These are phyloP conservation scores for Tokudaia muenninki DNA, from an alignment of 2,797 vertebrate species.

Conservation along the genomic window DNA sequence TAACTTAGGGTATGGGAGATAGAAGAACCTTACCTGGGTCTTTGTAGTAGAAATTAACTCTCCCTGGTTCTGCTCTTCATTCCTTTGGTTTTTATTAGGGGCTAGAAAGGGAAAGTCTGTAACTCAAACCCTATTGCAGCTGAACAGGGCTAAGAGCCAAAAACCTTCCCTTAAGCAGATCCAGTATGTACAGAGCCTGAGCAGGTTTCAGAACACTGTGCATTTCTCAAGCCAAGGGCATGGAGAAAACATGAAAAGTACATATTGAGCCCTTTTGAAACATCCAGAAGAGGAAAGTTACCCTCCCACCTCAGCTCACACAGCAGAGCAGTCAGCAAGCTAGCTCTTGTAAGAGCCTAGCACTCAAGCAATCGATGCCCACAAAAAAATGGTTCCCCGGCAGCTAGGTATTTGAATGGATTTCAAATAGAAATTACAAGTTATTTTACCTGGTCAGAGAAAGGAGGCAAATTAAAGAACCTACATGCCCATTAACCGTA, in stretches of 20 bases:
- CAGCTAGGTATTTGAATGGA: conserved; percentile 60
- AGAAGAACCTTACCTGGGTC: conserved; percentile 57
- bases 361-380: conserved; percentile 23
- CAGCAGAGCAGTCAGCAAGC: conserved; percentile 52
- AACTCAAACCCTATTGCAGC: conserved; percentile 73
- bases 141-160: conserved; percentile 77
- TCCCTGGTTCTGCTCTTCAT: conserved; percentile 67
- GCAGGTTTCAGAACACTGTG: conserved; percentile 69
- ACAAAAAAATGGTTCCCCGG: conserved; percentile 5
- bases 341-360: conserved; percentile 47
- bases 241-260: conserved; percentile 68
- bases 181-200: conserved; percentile 59
- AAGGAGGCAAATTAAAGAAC: conserved; percentile 61
- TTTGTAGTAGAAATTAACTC: conserved; percentile 77
- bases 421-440: conserved; percentile 68
- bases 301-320: not conserved
- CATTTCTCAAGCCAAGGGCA: conserved; percentile 72
- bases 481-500: conserved; percentile 10
- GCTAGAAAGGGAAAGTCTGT: conserved; percentile 65
- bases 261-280: conserved; percentile 53
- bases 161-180: conserved; percentile 74
- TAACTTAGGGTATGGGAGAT: conserved; percentile 45
- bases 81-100: conserved; percentile 79
- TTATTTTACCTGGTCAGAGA: conserved; percentile 59
- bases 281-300: not conserved